phyloP scores from a whole-genome alignment of 2,888 invertebrate species.

The Rhagonycha fulva region DNA sequence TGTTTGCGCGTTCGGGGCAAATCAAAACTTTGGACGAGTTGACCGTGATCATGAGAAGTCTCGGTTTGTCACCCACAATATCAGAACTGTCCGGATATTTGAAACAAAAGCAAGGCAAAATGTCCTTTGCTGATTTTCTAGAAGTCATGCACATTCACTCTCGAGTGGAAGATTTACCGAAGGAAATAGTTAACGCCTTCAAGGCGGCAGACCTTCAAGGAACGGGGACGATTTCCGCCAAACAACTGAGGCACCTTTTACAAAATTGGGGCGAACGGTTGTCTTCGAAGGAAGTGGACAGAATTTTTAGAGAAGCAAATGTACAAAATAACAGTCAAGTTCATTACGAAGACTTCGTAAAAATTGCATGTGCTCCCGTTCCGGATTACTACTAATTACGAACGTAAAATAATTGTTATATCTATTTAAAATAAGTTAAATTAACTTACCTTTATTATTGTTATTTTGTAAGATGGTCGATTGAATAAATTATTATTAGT shows the following conservation, averaged over 20 bases:
- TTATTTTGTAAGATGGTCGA: not conserved
- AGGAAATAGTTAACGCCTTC: constrained; percentile 88
- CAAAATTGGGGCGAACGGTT: constrained; percentile 93
- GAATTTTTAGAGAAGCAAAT: constrained; percentile 90
- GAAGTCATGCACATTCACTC: constrained; percentile 95
- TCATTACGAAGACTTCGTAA: constrained; percentile 89
- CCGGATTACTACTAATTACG: constrained; percentile 82
- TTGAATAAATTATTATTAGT: not conserved
- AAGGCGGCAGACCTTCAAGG: constrained; percentile 80
- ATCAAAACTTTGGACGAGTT: constrained; percentile 89
- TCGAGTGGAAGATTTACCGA: constrained; percentile 78
- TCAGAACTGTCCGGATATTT: constrained; percentile 85
- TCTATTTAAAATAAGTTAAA: not conserved
- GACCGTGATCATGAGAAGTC: constrained; percentile 91
- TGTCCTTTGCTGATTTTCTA: constrained; percentile 93
- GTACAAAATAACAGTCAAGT: constrained; percentile 79
- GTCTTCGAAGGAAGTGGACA: constrained; percentile 76
- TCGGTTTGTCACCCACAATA: constrained; percentile 92
- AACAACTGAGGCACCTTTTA: constrained; percentile 83
- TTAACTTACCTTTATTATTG: not conserved
- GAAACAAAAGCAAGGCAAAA: constrained; percentile 82
- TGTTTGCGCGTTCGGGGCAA: constrained; percentile 88
- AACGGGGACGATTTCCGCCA: constrained; percentile 76
- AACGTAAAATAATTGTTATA: not conserved
- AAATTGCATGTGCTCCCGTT: constrained; percentile 89